Percentiles rank a stretch among this genome's conserved stretches.
These are phyloP conservation scores for Brachyhypopomus occidentalis DNA, from an alignment of 2,113 vertebrate genomes.

Conservation along the genomic window DNA sequence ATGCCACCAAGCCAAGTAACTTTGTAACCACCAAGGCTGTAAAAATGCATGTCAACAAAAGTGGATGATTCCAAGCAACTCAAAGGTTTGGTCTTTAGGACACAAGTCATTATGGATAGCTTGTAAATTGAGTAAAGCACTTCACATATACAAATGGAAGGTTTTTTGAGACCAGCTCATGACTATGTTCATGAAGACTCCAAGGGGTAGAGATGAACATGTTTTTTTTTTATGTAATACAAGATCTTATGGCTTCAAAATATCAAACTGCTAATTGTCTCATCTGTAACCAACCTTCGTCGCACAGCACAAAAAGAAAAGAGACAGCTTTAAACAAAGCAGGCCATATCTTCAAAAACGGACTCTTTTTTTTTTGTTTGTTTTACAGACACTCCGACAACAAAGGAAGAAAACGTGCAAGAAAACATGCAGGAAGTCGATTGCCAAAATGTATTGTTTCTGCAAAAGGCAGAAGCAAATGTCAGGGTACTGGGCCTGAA, in stretches of 20 bases:
- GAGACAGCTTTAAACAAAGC: too few relatives aligned
- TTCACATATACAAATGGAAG: background rate
- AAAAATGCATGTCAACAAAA: too few relatives aligned
- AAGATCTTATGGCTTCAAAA: too few relatives aligned
- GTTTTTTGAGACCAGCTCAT: background rate
- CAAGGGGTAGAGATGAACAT: background rate
- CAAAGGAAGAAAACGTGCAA: too few relatives aligned
- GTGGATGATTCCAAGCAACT: background rate
- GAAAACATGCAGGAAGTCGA: background rate
- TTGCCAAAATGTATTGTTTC: background rate
- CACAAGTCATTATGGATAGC: background rate
- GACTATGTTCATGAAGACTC: background rate
- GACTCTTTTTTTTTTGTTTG: too few relatives aligned
- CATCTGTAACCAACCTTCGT: background rate
- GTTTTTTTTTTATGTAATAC: too few relatives aligned
- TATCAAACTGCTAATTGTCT: background rate
- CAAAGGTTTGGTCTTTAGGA: background rate
- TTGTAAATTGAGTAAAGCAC: constrained; percentile 4
- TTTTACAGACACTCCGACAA: background rate
- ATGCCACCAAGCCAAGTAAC: background rate
- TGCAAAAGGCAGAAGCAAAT: background rate
- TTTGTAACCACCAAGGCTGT: background rate
- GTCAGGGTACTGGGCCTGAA: background rate
- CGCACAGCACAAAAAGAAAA: too few relatives aligned
- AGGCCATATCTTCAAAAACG: too few relatives aligned